Evolutionary conservation across 1,140 invertebrate genomes (phyloP).

Genomic region (Dinothrombium tinctorium): DNA sequence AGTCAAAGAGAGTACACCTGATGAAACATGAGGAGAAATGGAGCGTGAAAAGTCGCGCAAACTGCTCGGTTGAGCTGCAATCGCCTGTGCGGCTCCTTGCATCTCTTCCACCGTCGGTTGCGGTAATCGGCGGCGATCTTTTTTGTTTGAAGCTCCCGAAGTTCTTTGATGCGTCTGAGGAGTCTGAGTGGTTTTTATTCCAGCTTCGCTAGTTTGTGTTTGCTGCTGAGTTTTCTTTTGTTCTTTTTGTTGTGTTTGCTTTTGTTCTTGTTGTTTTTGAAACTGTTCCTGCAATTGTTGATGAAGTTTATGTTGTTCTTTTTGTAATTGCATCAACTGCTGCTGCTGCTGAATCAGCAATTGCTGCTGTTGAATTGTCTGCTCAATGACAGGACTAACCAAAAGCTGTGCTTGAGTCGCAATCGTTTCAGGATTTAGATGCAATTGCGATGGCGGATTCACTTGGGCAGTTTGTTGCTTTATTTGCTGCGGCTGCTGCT

Average conservation of each 20-base stretch:
- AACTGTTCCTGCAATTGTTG: neutral
- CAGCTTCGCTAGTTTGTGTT: neutral
- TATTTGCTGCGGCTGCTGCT: neutral
- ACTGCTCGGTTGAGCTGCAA: slow-evolving; percentile 12
- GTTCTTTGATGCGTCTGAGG: neutral
- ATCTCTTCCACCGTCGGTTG: slow-evolving; percentile 16
- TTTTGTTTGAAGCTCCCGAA: neutral
- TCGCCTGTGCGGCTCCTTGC: slow-evolving; percentile 12
- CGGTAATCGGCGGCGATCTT: slow-evolving; percentile 13
- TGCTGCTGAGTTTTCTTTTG: neutral
- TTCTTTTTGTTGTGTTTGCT: slow-evolving; percentile 8
- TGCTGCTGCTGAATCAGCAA: slow-evolving; percentile 13
- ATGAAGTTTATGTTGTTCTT: slow-evolving; percentile 2
- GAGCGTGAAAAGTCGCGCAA: too few relatives aligned
- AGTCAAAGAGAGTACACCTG: neutral
- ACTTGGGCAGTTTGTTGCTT: neutral
- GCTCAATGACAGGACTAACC: slow-evolving; percentile 7
- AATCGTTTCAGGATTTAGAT: slow-evolving; percentile 1
- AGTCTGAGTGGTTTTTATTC: neutral
- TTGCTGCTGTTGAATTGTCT: slow-evolving; percentile 12
- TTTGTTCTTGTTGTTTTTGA: slow-evolving; percentile 10
- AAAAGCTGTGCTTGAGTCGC: slow-evolving; percentile 5
- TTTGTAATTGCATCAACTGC: slow-evolving; percentile 11
- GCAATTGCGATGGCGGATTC: neutral
- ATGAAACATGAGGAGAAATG: neutral